Evolutionary conservation across 30 jellyfish, hydroid and myxozoan genomes (phyloP), one percentile per base, ranked within the genome.

Genomic region (Catostylus mosaicus): DNA sequence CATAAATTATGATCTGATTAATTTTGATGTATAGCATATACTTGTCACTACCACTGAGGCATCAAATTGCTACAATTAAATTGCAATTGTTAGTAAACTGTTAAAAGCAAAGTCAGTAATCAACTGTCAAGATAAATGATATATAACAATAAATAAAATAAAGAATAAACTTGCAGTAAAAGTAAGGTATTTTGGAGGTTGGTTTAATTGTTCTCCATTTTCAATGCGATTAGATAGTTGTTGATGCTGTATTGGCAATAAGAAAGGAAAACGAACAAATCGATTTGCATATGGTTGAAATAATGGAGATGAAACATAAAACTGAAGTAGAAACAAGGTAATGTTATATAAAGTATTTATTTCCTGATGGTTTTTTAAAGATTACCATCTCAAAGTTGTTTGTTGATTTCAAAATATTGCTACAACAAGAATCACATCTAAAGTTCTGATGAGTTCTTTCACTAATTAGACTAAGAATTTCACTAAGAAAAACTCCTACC

Each of bases 191-290:
- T n/a, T n/a, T n/a, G 14, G 31, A 6, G 1, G 31, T 38, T 2
- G 24, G n/a, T 50, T 75, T 0, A 30, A 33, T 29, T 24, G n/a
- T n/a, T n/a, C n/a, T n/a, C 16, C 16, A 16, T 16, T 43, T 8
- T 43, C 56, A 43, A 43, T 16, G 9, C 1, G 33, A 60, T 40
- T 65, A 94, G 98, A 90, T 95, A 11, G 91, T 95, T 59, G 99
- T 95, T 57, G 99, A 95, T 95, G 99, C 99, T 47, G 99, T 95
- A 1, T 66, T 95, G 30, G 98, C 97, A 65, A 89, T 95, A 35
- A 82, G 50, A 40, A 64, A 62, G 26, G 99, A 95, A 16, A 93
- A 92, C 7, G 85, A 71, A 40, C 98, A 97, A 18, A 88, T 90
- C 20, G 99, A 95, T 87, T 69, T 95, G 23, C 99, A 95, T 57